Percentiles rank a stretch among this genome's conserved stretches.
These are phyloP conservation scores for Scortum barcoo DNA, from an alignment of 2,113 vertebrate genomes.

Conservation along the genomic window DNA sequence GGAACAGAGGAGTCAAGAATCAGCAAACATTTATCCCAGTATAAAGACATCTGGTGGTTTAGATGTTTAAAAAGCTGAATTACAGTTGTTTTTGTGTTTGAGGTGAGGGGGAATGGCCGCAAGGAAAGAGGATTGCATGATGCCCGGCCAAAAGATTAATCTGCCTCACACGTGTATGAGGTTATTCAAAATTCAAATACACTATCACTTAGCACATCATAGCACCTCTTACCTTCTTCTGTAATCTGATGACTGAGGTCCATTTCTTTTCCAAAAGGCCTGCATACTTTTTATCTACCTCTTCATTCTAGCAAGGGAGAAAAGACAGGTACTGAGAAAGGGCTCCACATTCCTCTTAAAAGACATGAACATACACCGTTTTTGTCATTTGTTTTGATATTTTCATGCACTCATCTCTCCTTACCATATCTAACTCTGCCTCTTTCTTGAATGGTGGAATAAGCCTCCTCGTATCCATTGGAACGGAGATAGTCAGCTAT, in stretches of 20 bases:
- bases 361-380: neutral
- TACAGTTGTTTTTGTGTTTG: neutral
- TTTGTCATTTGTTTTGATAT: neutral
- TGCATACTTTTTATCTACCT: slow-evolving; percentile 99
- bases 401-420: slow-evolving; percentile 46
- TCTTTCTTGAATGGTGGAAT: slow-evolving; percentile 99
- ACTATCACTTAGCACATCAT: neutral
- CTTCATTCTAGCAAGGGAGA: slow-evolving; percentile 91
- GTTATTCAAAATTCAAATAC: too few relatives aligned
- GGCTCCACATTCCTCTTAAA: neutral
- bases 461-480: slow-evolving; percentile 98
- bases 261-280: slow-evolving; percentile 99
- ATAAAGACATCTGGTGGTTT: neutral
- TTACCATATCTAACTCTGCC: slow-evolving; percentile 98
- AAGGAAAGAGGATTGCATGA: neutral
- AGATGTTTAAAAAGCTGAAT: neutral
- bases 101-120: neutral
- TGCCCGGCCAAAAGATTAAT: neutral
- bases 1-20: neutral
- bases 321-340: slow-evolving; percentile 21
- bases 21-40: neutral
- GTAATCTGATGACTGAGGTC: slow-evolving; percentile 99
- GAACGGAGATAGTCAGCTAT: slow-evolving; percentile 99
- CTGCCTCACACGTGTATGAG: neutral
- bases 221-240: slow-evolving; percentile 92